Base-by-base conservation (phyloP, 2,113 vertebrate species). In the Arenaria interpres region DNA sequence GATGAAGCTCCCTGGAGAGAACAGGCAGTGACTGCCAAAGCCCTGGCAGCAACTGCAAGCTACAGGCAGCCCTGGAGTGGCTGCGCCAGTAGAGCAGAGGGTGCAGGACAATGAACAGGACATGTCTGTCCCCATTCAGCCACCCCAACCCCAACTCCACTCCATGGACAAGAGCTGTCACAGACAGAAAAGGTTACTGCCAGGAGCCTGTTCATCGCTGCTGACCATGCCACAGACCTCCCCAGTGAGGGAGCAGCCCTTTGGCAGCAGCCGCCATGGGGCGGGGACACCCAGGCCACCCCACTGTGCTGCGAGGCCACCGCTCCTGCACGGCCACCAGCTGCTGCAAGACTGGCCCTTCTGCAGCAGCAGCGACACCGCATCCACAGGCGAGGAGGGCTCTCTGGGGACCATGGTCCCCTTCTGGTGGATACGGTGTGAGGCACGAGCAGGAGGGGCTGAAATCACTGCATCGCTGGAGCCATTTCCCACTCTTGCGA, bases 231-330 rank as follows among this genome's bases (percentile, higher is more conserved):
- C 1, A 28, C 0, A 3, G 48, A 35, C 51, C 21, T 50, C 35
- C n/a, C 30, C 2, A 2, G 35, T 1, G 2, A 60, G 62, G 9
- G 0, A 46, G 48, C 43, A 54, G 35, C 25, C 37, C 32, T 73
- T 35, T 2, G 2, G 39, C 25, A 22, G 35, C 45, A 19, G 24
- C 17, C 5, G 25, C 46, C 24, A 22, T 6, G 27, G 37, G 32
- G 8, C 20, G 3, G 4, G 66, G 60, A 43, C 4, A 4, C 66
- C 33, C 3, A 32, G 74, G 28, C 14, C 60, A n/a, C 28, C 53
- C 7, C 37, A 3, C 22, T 1, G 0, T 1, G 12, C 25, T 2
- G 6, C 0, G 4, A 82, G 57, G 74, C 0, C 0, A 50, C 53
- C 22, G 59, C 50, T 71, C 56, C 85, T 22, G 20, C 2, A 1